These are phyloP conservation scores for Archilochus colubris DNA, from an alignment of 2,113 vertebrate genomes.

Conservation along the genomic window DNA sequence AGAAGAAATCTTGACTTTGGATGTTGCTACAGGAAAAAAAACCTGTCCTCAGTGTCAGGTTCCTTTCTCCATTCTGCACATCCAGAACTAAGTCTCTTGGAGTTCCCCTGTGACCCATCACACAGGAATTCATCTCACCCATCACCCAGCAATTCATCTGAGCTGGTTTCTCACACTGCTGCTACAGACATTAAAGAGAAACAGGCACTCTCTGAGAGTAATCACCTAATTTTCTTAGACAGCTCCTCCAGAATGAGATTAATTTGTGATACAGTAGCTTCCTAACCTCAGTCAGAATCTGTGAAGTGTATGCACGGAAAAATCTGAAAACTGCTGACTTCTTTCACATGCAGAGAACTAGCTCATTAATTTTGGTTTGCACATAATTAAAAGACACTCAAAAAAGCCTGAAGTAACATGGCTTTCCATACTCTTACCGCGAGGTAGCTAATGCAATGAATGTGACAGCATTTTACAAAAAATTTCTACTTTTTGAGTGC, in stretches of 20 bases:
- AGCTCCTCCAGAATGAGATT: conserved; percentile 26
- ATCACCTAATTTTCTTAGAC: conserved; percentile 41
- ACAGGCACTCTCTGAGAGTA: background rate
- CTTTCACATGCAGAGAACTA: background rate
- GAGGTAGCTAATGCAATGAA: background rate
- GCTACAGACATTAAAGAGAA: background rate
- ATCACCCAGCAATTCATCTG: background rate
- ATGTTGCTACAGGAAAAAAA: background rate
- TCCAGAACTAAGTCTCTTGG: background rate
- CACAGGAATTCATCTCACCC: background rate
- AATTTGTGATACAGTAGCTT: conserved; percentile 37
- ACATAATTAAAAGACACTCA: conserved; percentile 5
- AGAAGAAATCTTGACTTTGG: background rate
- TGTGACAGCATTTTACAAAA: background rate
- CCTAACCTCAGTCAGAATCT: conserved; percentile 29
- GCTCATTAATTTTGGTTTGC: conserved; percentile 38
- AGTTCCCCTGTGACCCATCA: background rate
- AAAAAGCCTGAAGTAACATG: background rate
- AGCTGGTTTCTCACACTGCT: background rate
- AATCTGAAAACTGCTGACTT: conserved; percentile 26
- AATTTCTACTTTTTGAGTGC: background rate
- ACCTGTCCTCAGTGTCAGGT: background rate
- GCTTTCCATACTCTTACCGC: background rate
- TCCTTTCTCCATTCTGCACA: background rate
- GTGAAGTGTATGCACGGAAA: background rate